Base-by-base conservation (phyloP, 2,797 vertebrate genomes). In the Pantherophis alleghaniensis region DNA sequence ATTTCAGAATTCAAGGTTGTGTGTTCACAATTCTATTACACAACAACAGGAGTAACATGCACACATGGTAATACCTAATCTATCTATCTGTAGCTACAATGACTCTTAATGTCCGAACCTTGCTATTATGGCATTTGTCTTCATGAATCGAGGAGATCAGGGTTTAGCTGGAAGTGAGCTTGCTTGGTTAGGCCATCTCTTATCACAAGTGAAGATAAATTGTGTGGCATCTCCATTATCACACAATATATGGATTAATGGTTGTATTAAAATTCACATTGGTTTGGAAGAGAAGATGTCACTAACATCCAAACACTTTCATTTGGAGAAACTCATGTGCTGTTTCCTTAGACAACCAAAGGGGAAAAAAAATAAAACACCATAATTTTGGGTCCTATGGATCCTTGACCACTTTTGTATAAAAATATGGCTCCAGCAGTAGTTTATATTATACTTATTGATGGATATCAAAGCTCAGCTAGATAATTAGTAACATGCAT, bases 181-280 rank as follows among this genome's bases (percentile, higher is more conserved):
- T 56, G 91, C 61, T 83, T 88, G 91, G 56, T 95, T 95, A 74
- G 51, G 28, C 74, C 32, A 55, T 53, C 2, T 94, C 10, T 91
- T 93, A 91, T 95, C 90, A 94, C 69, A 96, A 94, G 63, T 61
- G 28, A 96, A 94, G 92, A 96, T 69, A 94, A 95, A 96, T 42
- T 89, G 74, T 57, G 89, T 69, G 94, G 93, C 91, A 90, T 5
- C 91, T 42, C 24, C 93, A 12, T 2, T 26, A 32, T 59, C 28
- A 5, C 91, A 86, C 93, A n/a, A 22, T 32, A 53, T 94, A 74
- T 89, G 59, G 90, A 92, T n/a, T 91, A 51, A 26, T 16, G 6
- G 42, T 61, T 37, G 16, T 90, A 74, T 66, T 87, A 95, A 93
- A 57, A 92, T 13, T 10, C n/a, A 10, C 89, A 9, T 18, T 66